Conservation (phyloP, 2,797 vertebrate species). For the Typhlichthys subterraneus region DNA sequence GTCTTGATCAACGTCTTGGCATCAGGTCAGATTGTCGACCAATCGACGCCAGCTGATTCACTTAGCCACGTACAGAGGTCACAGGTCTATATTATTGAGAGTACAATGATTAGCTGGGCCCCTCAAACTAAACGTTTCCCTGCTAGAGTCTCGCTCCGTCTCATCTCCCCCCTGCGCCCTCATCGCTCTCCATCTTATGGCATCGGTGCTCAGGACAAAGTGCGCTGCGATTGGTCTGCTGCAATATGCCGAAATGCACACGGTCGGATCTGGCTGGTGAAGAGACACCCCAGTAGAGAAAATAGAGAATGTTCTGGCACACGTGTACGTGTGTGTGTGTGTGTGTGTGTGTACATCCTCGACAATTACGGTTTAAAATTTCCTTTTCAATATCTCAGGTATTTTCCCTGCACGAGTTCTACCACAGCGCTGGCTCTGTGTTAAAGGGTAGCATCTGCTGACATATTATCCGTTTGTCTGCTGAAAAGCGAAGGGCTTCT, state of each 20-base stretch:
- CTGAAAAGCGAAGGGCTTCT: neutral
- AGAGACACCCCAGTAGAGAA: too few species aligned
- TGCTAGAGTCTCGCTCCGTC: neutral
- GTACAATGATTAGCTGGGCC: neutral
- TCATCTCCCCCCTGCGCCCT: neutral
- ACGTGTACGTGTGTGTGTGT: slow-evolving; percentile 1
- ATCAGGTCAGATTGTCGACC: too few species aligned
- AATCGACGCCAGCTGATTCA: too few species aligned
- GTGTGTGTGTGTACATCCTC: slow-evolving; percentile 1
- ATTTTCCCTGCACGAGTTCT: neutral
- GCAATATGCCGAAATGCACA: slow-evolving; percentile 15
- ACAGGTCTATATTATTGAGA: too few species aligned
- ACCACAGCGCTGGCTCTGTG: too few species aligned
- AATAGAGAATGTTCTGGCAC: too few species aligned
- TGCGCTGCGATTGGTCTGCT: slow-evolving; percentile 19
- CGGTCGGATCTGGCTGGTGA: neutral
- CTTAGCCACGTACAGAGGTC: too few species aligned
- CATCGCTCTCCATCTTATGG: neutral
- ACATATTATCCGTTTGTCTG: neutral
- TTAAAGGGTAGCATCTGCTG: neutral
- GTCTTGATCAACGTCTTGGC: too few species aligned
- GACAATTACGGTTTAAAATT: neutral
- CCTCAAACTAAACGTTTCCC: neutral
- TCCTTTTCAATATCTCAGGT: neutral
- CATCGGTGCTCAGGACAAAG: neutral